Evolutionary conservation across 2,797 vertebrate genomes (phyloP), one percentile per base, ranked within the genome.

Genomic region (Odontamblyopus lacepedii): DNA sequence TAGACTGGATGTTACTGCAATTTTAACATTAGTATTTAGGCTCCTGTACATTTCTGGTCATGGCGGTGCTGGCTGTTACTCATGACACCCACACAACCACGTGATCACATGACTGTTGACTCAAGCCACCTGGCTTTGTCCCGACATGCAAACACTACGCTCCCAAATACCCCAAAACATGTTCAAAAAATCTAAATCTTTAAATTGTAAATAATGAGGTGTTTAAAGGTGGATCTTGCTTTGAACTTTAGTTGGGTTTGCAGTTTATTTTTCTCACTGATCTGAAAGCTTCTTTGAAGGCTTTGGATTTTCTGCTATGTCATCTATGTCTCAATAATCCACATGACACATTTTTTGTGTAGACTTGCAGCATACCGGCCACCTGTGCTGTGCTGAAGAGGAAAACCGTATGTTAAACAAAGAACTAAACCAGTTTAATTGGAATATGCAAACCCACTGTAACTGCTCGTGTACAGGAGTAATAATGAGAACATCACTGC

Each of bases 51-150:
- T 26, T 26, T 26, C 3, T 26, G 11, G 55, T 56, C 2, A n/a
- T 2, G 26, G 1, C 53, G 63, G 70, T 75, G 78, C 19, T 83
- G 44, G 77, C 79, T 44, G 69, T 75, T 85, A 74, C 55, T 85
- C 71, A 67, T 7, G 63, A 71, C 74, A 13, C 67, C 35, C 61
- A 68, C 72, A 0, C 56, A 27, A 56, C 70, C 88, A 6, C 84
- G 72, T 74, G 79, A 83, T 48, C 50, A 55, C 65, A 67, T 55
- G 65, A 32, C 65, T 67, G 65, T n/a, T 67, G 65, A 67, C 65
- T 67, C 48, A 67, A 30, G 23, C 65, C 1, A 32, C 50, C 65
- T 67, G 65, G 50, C 19, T 12, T 23, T 50, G 64, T 29, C 23
- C 64, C 11, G 44, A 32, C 65, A 30, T 32, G 50, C 32, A 3